phyloP scores from a whole-genome alignment of 2,797 vertebrate genomes.

The Oryzias sinensis region DNA sequence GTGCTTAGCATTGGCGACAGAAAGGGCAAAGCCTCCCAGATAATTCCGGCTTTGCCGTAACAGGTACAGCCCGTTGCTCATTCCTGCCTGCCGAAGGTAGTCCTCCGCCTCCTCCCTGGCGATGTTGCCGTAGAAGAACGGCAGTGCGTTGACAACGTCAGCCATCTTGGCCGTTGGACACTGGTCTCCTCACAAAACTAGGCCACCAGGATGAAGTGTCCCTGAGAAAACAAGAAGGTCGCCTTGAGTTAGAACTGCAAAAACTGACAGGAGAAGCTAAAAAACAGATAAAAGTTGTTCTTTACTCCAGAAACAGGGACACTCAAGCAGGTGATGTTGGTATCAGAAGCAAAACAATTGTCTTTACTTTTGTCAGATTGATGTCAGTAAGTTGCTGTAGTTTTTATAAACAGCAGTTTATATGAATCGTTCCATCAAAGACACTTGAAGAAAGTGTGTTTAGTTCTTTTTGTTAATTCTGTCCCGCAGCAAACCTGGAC shows the following conservation, averaged over 20 bases:
- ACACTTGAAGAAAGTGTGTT: too few species aligned
- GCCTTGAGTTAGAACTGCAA: not conserved
- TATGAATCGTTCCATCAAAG: too few species aligned
- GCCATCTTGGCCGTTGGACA: conserved; percentile 40
- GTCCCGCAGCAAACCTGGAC: too few species aligned
- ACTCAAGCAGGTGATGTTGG: too few species aligned
- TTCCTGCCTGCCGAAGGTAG: conserved; percentile 71
- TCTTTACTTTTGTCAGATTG: too few species aligned
- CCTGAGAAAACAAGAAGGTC: conserved; percentile 23
- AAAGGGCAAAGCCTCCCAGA: conserved; percentile 91
- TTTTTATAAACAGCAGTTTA: too few species aligned
- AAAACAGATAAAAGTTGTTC: too few species aligned
- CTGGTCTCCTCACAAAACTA: conserved; percentile 4
- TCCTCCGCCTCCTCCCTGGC: conserved; percentile 88
- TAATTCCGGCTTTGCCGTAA: conserved; percentile 94
- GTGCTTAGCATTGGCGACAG: conserved; percentile 78
- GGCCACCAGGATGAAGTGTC: conserved; percentile 13
- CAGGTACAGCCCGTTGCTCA: conserved; percentile 65
- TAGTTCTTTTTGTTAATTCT: too few species aligned
- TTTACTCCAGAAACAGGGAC: too few species aligned
- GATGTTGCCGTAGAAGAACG: conserved; percentile 95
- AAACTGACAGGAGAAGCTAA: too few species aligned
- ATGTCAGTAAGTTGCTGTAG: too few species aligned
- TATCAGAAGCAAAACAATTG: too few species aligned
- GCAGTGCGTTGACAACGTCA: conserved; percentile 79